Conservation (phyloP, 2,113 vertebrate species). For the Geococcyx californianus region DNA sequence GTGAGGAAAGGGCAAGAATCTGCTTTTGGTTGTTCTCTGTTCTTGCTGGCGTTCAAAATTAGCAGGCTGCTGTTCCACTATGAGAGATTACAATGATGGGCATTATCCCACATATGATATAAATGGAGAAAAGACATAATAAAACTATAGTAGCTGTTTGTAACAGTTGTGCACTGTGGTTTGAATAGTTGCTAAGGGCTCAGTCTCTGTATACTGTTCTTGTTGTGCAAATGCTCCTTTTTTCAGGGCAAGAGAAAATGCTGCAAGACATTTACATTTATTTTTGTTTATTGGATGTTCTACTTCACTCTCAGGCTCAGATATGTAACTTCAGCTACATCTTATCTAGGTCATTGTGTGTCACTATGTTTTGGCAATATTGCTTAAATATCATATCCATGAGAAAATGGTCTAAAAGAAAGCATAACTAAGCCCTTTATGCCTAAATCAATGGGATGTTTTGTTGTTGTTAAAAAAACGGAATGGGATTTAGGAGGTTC, state of each 20-base stretch:
- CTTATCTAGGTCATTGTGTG: neutral
- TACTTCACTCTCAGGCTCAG: neutral
- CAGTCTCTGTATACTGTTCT: neutral
- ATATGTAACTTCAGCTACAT: neutral
- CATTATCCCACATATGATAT: constrained; percentile 15
- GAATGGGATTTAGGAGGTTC: neutral
- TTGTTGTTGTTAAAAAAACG: neutral
- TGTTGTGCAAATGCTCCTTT: neutral
- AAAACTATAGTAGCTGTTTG: neutral
- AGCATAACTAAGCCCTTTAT: neutral
- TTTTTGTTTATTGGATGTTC: neutral
- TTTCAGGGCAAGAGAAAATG: neutral
- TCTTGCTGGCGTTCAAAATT: neutral
- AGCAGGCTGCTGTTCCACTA: neutral
- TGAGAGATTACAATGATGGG: constrained; percentile 9
- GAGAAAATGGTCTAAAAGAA: neutral
- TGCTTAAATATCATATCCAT: neutral
- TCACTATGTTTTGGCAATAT: neutral
- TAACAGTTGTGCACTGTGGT: neutral
- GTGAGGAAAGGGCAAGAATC: constrained; percentile 12
- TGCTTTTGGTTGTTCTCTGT: constrained; percentile 11
- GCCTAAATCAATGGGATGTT: neutral
- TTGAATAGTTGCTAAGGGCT: neutral
- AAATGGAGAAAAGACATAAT: constrained; percentile 12
- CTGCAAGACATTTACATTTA: neutral